Base-by-base conservation (phyloP, 2,797 vertebrate species). In the Trachurus trachurus region DNA sequence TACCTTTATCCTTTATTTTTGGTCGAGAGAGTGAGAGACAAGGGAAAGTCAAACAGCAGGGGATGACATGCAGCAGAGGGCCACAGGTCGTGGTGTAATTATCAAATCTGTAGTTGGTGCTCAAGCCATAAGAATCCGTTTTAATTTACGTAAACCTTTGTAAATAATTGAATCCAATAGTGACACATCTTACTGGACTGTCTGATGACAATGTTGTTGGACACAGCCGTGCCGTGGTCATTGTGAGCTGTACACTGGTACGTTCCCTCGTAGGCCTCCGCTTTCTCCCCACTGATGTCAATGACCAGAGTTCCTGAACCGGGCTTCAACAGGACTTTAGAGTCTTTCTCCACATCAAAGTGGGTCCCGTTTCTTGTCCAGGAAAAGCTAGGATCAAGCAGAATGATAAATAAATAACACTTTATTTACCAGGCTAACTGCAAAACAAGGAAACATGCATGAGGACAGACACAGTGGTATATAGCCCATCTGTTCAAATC, bases 311-410 rank as follows among this genome's bases (percentile, higher is more conserved):
- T 99, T 77, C 98, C 98, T 10, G 97, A 97, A 68, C 95, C 95
- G 5, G 96, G 92, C 78, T 96, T 97, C 96, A 97, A 97, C 82
- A 95, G 94, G 86, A 99, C 96, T 69, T 96, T 96, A 62, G 96
- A 86, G 92, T 99, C 98, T 89, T 96, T 97, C 81, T 98, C 98
- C 58, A 96, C 96, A 82, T 99, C 97, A 86, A 99, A 99, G 94
- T 98, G 97, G 53, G 96, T 97, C 76, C 98, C 97, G 40, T 99
- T 99, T 81, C 96, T 96, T 0, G 97, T 99, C 98, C 98, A 99
- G 2, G 97, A 98, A 86, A 99, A 99, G 85, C 98, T 99, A 86
- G 52, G 34, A 60, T 26, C 45, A 50, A 74, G 26, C 74, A 74
- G 4, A 75, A 53, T 0, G 53, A 64, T 0, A 22, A 62, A 39